Percentiles rank a stretch among this genome's conserved stretches.
Conservation (phyloP, 2,888 invertebrate species). For the Embidobia sp. region DNA sequence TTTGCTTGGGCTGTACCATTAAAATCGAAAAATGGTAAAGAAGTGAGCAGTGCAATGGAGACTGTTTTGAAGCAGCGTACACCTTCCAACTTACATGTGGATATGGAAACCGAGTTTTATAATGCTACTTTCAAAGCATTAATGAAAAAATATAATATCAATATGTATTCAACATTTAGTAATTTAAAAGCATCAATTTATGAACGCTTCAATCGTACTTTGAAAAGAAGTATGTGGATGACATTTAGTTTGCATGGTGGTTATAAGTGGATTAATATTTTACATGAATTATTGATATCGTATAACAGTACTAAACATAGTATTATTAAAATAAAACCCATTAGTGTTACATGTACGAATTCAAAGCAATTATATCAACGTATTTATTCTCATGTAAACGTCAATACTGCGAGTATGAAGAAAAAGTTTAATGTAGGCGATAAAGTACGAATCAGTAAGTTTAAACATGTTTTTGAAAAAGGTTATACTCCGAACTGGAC, state of each 20-base stretch:
- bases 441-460: constrained; percentile 24
- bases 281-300: constrained; percentile 30
- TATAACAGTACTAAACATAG: constrained; percentile 64
- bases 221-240: constrained; percentile 70
- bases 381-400: too few relatives aligned
- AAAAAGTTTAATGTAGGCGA: constrained; percentile 55
- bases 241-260: constrained; percentile 62
- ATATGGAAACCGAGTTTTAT: constrained; percentile 37
- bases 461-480: too few relatives aligned
- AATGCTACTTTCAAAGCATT: constrained; percentile 18
- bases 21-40: constrained; percentile 63
- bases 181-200: constrained; percentile 64
- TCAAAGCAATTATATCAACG: constrained; percentile 71
- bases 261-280: constrained; percentile 65
- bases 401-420: background rate
- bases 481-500: too few relatives aligned
- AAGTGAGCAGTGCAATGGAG: constrained; percentile 69
- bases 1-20: constrained; percentile 71
- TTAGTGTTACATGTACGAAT: constrained; percentile 65
- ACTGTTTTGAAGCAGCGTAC: constrained; percentile 38
- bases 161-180: constrained; percentile 26
- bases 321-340: constrained; percentile 9
- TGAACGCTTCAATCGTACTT: constrained; percentile 71
- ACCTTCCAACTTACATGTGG: constrained; percentile 50
- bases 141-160: constrained; percentile 33